Conservation (phyloP, 1,140 invertebrate genomes). For the fruit fly (Drosophila melanogaster) region Release_6_plus_ISO1_MT NT_037436.4:12789501-12790000, state of each 20-base stretch:
- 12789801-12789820: constrained; percentile 10
- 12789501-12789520: constrained; percentile 16
- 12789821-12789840: constrained; percentile 39
- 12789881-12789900: constrained; percentile 42
- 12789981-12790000: constrained; percentile 60
- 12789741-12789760: constrained; percentile 67
- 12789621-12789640: background rate
- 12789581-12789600: constrained; percentile 1
- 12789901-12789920: constrained; percentile 4
- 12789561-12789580: constrained; percentile 26
- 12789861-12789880: constrained; percentile 28
- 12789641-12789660: constrained; percentile 20
- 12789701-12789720: constrained; percentile 75
- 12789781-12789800: constrained; percentile 24
- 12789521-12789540: constrained; percentile 25
- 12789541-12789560: constrained; percentile 43
- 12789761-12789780: constrained; percentile 64
- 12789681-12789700: constrained; percentile 64
- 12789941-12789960: constrained; percentile 22
- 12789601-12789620: background rate
- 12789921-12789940: constrained; percentile 7
- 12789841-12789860: constrained; percentile 79
- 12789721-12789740: constrained; percentile 71
- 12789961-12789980: constrained; percentile 24
- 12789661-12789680: constrained; percentile 30